Percentiles rank a stretch among this genome's conserved stretches.
phyloP scores from a whole-genome alignment of 2,888 invertebrate species.

The Hypolimnas misippus region DNA sequence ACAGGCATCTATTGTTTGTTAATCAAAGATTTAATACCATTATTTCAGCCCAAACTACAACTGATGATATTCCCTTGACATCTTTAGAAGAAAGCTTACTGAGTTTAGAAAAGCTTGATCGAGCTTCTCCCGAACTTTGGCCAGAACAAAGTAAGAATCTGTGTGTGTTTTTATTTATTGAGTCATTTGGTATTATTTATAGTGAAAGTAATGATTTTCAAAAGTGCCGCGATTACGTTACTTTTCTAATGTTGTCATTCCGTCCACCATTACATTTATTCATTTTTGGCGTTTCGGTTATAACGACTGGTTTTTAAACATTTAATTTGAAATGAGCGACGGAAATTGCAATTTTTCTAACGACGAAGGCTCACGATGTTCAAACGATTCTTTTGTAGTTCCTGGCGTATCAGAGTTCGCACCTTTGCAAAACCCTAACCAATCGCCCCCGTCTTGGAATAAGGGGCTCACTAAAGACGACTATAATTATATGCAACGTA shows the following conservation, averaged over 20 bases:
- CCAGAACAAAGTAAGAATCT: constrained; percentile 93
- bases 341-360: constrained; percentile 55
- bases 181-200: constrained; percentile 26
- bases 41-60: constrained; percentile 64
- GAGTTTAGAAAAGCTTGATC: constrained; percentile 95
- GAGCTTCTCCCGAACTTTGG: constrained; percentile 98
- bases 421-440: constrained; percentile 83
- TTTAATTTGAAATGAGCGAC: constrained; percentile 65
- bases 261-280: constrained; percentile 54
- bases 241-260: constrained; percentile 71
- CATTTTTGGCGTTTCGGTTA: constrained; percentile 62
- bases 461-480: constrained; percentile 89
- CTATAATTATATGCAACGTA: constrained; percentile 90
- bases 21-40: constrained; percentile 15
- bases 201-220: constrained; percentile 55
- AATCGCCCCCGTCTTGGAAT: constrained; percentile 87
- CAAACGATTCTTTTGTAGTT: constrained; percentile 85
- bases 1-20: neutral
- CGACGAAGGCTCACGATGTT: constrained; percentile 61
- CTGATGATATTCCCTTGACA: constrained; percentile 80
- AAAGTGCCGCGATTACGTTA: constrained; percentile 70
- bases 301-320: constrained; percentile 70
- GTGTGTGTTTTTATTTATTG: constrained; percentile 17
- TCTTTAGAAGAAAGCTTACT: constrained; percentile 90
- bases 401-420: constrained; percentile 95